Conservation (phyloP, 2,113 vertebrate genomes). For the Gallinago media region DNA sequence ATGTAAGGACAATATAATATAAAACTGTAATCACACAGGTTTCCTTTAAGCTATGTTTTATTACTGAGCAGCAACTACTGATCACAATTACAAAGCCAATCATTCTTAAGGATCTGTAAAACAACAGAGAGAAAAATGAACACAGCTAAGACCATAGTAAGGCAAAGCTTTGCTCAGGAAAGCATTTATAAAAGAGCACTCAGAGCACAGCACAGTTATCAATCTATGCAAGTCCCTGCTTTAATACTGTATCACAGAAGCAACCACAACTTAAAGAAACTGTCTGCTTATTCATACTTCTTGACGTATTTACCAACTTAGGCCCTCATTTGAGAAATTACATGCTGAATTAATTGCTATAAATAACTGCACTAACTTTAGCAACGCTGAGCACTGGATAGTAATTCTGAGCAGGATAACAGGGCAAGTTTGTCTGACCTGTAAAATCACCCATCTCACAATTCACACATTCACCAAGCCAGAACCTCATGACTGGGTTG, state of each 20-base stretch:
- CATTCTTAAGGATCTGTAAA: not conserved
- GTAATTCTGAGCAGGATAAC: not conserved
- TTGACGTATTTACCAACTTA: not conserved
- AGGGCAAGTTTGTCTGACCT: not conserved
- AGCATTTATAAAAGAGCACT: not conserved
- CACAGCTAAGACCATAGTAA: not conserved
- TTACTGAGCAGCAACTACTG: not conserved
- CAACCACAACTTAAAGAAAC: not conserved
- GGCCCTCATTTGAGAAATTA: not conserved
- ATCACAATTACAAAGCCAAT: not conserved
- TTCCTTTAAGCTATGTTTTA: not conserved
- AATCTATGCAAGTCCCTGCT: not conserved
- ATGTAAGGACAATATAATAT: not conserved
- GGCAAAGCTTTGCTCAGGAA: not conserved
- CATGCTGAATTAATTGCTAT: not conserved
- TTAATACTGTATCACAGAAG: not conserved
- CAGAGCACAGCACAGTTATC: not conserved
- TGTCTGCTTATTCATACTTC: not conserved
- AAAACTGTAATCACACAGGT: not conserved
- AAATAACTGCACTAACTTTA: constrained; percentile 4
- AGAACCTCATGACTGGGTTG: not conserved
- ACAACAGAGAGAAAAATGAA: not conserved
- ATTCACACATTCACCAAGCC: not conserved
- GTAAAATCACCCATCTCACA: not conserved
- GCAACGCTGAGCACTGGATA: not conserved